A percentile compares a stretch with the other conserved stretches of the same genome.
phyloP scores from a whole-genome alignment of 23 tunicate species.

The Ascidia mentula region DNA sequence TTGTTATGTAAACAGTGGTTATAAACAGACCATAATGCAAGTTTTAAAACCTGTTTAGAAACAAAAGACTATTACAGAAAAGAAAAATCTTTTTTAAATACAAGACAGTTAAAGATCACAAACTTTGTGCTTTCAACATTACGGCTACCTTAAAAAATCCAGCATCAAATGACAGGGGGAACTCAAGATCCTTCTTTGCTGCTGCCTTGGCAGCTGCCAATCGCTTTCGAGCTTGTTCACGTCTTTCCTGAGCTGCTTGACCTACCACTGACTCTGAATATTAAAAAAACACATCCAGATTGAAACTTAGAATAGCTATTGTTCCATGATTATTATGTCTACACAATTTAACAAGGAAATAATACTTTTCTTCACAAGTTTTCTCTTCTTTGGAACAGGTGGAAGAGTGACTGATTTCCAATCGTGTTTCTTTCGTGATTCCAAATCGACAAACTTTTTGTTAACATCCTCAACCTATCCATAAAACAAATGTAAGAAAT shows the following conservation, averaged over 20 bases:
- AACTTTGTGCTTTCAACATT: no score
- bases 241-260: constrained; percentile 34
- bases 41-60: no score
- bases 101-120: no score
- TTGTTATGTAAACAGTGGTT: no score
- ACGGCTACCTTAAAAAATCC: constrained; percentile 79
- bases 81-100: no score
- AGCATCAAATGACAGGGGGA: constrained; percentile 71
- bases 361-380: constrained; percentile 21
- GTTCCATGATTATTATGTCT: background rate
- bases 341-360: background rate
- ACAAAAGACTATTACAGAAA: no score
- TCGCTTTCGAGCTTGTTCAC: constrained; percentile 64
- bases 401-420: constrained; percentile 26
- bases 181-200: constrained; percentile 25
- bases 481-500: background rate
- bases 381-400: constrained; percentile 22
- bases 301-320: background rate
- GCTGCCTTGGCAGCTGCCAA: constrained; percentile 77
- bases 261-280: background rate
- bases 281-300: background rate
- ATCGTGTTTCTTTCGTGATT: constrained; percentile 25
- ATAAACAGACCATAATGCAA: no score
- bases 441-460: constrained; percentile 49
- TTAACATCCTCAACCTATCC: constrained; percentile 66